A percentile compares a stretch with the other conserved stretches of the same genome.
Conservation (phyloP, 2,113 vertebrate genomes). For the Romanogobio albipinnatus region DNA sequence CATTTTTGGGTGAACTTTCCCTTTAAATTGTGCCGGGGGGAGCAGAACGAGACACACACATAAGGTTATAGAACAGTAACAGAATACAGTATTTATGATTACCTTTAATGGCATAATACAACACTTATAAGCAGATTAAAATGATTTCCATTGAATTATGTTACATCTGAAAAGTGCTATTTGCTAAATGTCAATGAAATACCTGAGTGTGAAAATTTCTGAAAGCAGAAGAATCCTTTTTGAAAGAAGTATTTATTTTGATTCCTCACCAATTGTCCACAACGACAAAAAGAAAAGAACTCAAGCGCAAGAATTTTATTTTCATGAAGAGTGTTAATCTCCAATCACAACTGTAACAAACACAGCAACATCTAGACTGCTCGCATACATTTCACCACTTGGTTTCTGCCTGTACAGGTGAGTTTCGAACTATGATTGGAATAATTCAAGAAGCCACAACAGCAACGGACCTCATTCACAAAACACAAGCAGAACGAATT, state of each 20-base stretch:
- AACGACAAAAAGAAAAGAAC: not conserved
- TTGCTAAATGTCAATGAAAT: slow-evolving; percentile 17
- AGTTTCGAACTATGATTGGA: not conserved
- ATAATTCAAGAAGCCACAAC: slow-evolving; percentile 3
- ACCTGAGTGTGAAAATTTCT: slow-evolving; percentile 29
- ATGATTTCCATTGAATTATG: slow-evolving; percentile 5
- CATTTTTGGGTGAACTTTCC: no score
- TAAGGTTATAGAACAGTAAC: not conserved
- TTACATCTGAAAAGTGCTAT: slow-evolving; percentile 35
- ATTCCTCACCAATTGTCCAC: slow-evolving; percentile 15
- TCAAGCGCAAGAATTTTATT: not conserved
- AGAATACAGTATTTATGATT: not conserved
- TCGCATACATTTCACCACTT: not conserved
- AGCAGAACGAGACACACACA: not conserved
- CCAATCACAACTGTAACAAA: slow-evolving; percentile 4
- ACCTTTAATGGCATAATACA: slow-evolving; percentile 39
- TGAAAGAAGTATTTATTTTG: not conserved
- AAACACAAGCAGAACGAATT: not conserved
- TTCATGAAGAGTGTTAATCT: not conserved
- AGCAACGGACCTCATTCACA: not conserved
- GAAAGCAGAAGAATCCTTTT: not conserved
- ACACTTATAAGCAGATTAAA: slow-evolving; percentile 13
- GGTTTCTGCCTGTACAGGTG: not conserved
- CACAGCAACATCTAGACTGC: slow-evolving; percentile 3
- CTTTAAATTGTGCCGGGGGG: no score